These are phyloP conservation scores for Hylaeus volcanicus DNA, from an alignment of 1,140 invertebrate species.

Conservation along the genomic window DNA sequence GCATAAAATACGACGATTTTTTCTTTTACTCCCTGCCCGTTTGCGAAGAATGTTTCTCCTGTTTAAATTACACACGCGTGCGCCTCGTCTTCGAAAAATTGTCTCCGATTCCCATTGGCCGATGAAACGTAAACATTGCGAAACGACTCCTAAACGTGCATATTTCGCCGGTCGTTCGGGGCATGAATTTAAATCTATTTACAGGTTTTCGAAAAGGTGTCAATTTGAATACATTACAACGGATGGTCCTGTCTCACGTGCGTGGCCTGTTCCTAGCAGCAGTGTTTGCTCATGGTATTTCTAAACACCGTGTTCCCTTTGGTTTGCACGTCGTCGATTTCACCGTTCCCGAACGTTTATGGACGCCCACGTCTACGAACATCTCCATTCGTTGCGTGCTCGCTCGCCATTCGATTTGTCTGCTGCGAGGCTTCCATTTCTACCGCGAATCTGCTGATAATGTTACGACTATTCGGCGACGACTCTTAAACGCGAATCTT, in stretches of 20 bases:
- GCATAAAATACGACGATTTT: slow-evolving; percentile 23
- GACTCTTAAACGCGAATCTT: not conserved
- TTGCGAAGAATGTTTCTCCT: slow-evolving; percentile 24
- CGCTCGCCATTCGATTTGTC: slow-evolving; percentile 35
- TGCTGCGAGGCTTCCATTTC: slow-evolving; percentile 19
- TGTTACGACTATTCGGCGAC: not conserved
- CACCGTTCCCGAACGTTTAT: slow-evolving; percentile 16
- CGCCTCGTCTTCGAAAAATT: not conserved
- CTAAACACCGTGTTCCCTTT: slow-evolving; percentile 22
- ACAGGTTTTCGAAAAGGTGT: slow-evolving; percentile 22
- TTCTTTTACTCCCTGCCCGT: slow-evolving; percentile 1
- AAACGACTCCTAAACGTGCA: slow-evolving; percentile 10
- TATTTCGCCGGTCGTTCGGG: not conserved
- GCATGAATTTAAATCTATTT: slow-evolving; percentile 22
- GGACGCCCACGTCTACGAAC: slow-evolving; percentile 41
- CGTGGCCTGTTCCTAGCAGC: not conserved
- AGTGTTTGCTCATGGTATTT: not conserved
- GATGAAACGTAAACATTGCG: slow-evolving; percentile 28
- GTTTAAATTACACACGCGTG: slow-evolving; percentile 19
- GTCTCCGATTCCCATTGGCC: not conserved
- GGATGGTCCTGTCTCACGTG: not conserved
- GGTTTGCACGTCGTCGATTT: slow-evolving; percentile 21
- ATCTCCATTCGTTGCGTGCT: slow-evolving; percentile 42
- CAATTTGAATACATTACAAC: slow-evolving; percentile 21
- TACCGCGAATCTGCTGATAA: not conserved